These are phyloP conservation scores for Neodiprion fabricii DNA, from an alignment of 1,140 invertebrate species.

Conservation along the genomic window DNA sequence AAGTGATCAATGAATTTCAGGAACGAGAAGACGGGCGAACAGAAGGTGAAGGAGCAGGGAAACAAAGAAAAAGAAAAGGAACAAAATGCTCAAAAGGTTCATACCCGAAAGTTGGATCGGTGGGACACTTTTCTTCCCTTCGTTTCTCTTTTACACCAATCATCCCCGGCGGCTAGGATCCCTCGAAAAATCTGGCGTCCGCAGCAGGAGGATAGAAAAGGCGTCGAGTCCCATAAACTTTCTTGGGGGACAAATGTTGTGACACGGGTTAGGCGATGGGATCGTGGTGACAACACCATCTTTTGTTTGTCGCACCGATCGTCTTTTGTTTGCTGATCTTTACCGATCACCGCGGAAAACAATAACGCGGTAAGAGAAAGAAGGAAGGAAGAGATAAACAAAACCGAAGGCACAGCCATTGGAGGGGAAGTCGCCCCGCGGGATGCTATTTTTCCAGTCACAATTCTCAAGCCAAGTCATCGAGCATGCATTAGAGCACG, in stretches of 20 bases:
- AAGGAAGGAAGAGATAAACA: too few species aligned
- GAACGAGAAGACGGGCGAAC: not conserved
- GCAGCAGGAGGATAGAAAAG: slow-evolving; percentile 23
- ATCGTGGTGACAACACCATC: not conserved
- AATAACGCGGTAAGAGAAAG: slow-evolving; percentile 6
- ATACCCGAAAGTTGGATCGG: not conserved
- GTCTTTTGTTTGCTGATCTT: slow-evolving; percentile 1
- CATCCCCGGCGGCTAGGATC: not conserved
- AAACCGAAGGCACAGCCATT: not conserved
- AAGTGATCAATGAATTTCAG: not conserved
- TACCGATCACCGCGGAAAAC: slow-evolving; percentile 6
- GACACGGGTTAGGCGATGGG: slow-evolving; percentile 30
- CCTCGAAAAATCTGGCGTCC: slow-evolving; percentile 8
- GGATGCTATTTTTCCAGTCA: not conserved
- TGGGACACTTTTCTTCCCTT: not conserved
- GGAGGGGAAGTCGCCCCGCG: not conserved
- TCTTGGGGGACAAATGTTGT: slow-evolving; percentile 48
- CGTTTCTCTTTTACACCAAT: not conserved
- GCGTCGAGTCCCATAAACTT: slow-evolving; percentile 39
- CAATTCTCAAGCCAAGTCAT: not conserved
- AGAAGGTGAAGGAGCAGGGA: not conserved
- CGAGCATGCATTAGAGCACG: not conserved
- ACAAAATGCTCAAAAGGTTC: not conserved
- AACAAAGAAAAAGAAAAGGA: not conserved
- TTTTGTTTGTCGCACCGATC: slow-evolving; percentile 1